Base-by-base conservation (phyloP, 1,140 invertebrate genomes). In the Drosophila melanica region DNA sequence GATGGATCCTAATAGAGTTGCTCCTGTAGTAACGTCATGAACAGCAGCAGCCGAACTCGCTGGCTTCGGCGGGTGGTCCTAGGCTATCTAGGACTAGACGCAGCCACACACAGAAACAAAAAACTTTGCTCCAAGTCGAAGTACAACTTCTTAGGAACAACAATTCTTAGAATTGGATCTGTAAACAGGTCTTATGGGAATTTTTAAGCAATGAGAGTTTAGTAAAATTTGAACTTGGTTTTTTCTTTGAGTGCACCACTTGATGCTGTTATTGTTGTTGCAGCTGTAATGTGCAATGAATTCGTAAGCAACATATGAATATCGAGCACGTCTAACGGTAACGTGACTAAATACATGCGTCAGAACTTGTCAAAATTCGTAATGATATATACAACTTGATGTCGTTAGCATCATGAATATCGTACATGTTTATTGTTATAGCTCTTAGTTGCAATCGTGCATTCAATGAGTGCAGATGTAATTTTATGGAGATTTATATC, bases 1-100 rank as follows among this genome's bases (percentile, higher is more conserved):
- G 82, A 89, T 84, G 79, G 84, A 79, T 87, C 79, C 82, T 89
- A 89, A 89, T 87, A 87, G 84, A 87, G 79, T 82, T 79, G 84
- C 72, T 73, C 63, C 59, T 73, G 62, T 62, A 62, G 33, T 59
- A 70, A 65, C 47, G 53, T 75, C 58, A 58, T 58, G 27, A 58
- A 41, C 45, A 47, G 45, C 45, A 23, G 45, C 41, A 68, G 68
- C 57, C 30, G 55, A 23, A 74, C 1, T 9, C 6, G 51, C 55
- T 54, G 23, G 9, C 41, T 20, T n/a, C 33, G 9, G 30, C 11
- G 50, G 9, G 30, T 53, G 50, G 10, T 51, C 30, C 50, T 16
- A 18, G 30, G 20, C 2, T 3, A 23, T 2, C 48, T 16, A 44
- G 35, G 11, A 20, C 42, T 9, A 35, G 33, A 35, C 33, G 7